Base-by-base conservation (phyloP, 2,888 invertebrate species). In the Euzophera pinguis region DNA sequence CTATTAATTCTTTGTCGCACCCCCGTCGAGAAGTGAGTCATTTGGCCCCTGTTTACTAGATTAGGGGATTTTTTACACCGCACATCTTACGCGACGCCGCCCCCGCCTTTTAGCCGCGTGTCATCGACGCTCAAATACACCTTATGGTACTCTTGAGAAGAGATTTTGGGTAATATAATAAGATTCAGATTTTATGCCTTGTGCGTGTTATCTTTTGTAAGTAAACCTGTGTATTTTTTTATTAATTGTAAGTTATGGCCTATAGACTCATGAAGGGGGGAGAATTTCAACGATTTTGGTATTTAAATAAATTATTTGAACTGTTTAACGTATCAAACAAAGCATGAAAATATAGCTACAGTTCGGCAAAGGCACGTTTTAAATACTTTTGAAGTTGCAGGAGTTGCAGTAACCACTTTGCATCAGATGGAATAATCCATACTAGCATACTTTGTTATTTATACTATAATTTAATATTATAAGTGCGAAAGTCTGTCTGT, bases 11-110 rank as follows among this genome's bases (percentile, higher is more conserved):
- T n/a, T n/a, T n/a, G n/a, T n/a, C 78, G 70, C 72, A 70, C 73
- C 78, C 79, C 85, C 77, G 76, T 77, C 71, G 81, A 75, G 82
- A 81, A 88, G 86, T 89, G 86, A 89, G 87, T 85, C 88, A 88
- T 90, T 89, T 87, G 80, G 78, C 80, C 84, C 82, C 84, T 87
- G 89, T 88, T 90, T 89, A 88, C 87, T 84, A 86, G 85, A 89
- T 88, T 89, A 87, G 81, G 87, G 87, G 84, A 80, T 88, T 88
- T 84, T 88, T 85, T 84, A 84, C 78, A 81, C 78, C 81, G 73
- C 84, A 81, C 80, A 75, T 81, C 81, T 84, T 84, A 78, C 75
- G 22, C 22, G 22, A 61, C 60, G 62, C 56, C 67, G 60, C 63
- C 75, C 75, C 73, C 71, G 66, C 68, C 73, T 69, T 67, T 72